Evolutionary conservation across 1,140 invertebrate species (phyloP), one percentile per base, ranked within the genome.

Genomic region (Heterodera schachtii): DNA sequence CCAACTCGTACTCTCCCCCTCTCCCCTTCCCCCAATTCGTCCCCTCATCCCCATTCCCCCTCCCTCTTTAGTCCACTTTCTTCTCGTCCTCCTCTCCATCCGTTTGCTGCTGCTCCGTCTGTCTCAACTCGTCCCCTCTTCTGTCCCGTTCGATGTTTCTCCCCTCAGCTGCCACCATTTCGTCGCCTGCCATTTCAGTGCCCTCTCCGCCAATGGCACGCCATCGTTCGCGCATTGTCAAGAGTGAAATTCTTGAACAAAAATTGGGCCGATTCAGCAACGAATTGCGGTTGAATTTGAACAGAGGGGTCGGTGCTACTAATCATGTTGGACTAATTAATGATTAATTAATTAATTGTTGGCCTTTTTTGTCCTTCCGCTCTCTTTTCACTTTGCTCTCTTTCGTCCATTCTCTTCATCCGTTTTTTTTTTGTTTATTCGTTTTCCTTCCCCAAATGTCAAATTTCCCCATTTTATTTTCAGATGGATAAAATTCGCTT

Each of bases 401-500:
- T 16, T 16, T 19, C 57, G 3, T 60, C 57, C 57, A 60, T 64
- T 64, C 19, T 71, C 69, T 71, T 71, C 9, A 2, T 41, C 69
- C 69, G 4, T 71, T 16, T 31, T 71, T 31, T 71, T 19, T 71
- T 71, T 11, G 6, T 41, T 19, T 41, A 31, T 71, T 71, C 21
- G 6, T 71, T 31, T 71, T 46, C 43, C 6, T 71, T 4, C 31
- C 69, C 69, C 69, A 71, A 71, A 52, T 52, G 49, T 52, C 49
- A 52, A 52, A 8, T 52, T 52, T 52, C 49, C 6, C 49, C 69
- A 71, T 71, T 46, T 46, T n/a, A 47, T 47, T 31, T 13, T 19
- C 52, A 81, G 80, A 70, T 81, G 80, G 69, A 64, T 57, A 73
- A 79, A 79, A 78, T 81, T 43, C 80, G 80, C 21, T 66, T n/a